Evolutionary conservation across 2,797 vertebrate genomes (phyloP).

Genomic region (Sternarchorhynchus goeldii): DNA sequence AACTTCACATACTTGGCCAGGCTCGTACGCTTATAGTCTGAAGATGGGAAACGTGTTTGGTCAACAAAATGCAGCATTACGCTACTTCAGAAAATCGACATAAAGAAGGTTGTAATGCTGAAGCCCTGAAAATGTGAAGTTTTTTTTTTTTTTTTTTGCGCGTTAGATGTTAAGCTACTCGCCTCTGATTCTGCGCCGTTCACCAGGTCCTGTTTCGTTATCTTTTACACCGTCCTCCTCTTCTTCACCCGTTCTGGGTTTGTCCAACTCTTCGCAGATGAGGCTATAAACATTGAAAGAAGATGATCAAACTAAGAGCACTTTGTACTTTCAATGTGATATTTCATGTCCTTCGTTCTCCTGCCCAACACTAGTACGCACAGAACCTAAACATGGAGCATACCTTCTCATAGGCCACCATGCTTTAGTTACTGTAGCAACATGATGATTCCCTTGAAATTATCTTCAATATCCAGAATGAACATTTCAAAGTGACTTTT

Average conservation of each 20-base stretch:
- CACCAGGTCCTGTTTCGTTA: conserved; percentile 68
- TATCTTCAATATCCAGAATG: no score
- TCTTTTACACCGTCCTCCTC: conserved; percentile 69
- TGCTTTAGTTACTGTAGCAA: neutral
- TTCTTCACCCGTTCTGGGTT: conserved; percentile 60
- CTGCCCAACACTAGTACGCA: no score
- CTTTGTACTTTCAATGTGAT: no score
- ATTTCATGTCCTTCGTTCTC: no score
- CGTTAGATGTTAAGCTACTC: conserved; percentile 6
- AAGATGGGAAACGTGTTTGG: conserved; percentile 6
- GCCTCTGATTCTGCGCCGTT: conserved; percentile 82
- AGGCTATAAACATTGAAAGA: conserved; percentile 58
- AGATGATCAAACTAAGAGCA: neutral
- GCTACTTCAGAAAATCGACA: neutral
- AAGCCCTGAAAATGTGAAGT: neutral
- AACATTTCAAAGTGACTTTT: neutral
- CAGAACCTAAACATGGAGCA: no score
- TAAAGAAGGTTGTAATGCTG: neutral
- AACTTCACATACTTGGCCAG: conserved; percentile 85
- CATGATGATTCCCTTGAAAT: no score
- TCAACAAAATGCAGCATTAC: neutral
- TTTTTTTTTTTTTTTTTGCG: no score
- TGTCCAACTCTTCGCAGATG: conserved; percentile 88
- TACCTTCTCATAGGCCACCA: no score
- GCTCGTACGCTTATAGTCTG: conserved; percentile 93